Evolutionary conservation across 2,888 invertebrate species (phyloP).

Genomic region (Seira ritae): DNA sequence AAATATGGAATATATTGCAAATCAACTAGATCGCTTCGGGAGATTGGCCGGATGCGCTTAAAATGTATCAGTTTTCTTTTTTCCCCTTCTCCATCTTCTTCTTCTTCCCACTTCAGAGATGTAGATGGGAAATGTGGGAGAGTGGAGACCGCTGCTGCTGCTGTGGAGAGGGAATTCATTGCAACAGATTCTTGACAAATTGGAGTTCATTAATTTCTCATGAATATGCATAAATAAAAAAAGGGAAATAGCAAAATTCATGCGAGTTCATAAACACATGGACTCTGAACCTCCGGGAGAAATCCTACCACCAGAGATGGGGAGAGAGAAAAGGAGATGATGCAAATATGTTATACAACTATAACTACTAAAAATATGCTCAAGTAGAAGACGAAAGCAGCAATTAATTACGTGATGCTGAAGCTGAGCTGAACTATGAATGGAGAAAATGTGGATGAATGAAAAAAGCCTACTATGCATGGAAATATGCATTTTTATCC

Average conservation of each 20-base stretch:
- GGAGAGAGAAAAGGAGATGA: slow-evolving; percentile 44
- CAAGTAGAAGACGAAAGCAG: slow-evolving; percentile 30
- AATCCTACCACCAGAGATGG: too few relatives aligned
- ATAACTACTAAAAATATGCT: slow-evolving; percentile 29
- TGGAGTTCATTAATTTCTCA: slow-evolving; percentile 56
- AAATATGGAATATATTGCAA: too few relatives aligned
- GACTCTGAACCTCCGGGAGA: too few relatives aligned
- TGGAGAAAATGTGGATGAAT: slow-evolving; percentile 45
- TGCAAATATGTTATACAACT: neutral
- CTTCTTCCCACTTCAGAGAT: too few relatives aligned
- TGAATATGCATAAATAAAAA: slow-evolving; percentile 46
- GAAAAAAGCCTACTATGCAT: slow-evolving; percentile 59
- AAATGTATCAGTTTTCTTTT: too few relatives aligned
- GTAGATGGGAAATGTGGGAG: too few relatives aligned
- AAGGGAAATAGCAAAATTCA: too few relatives aligned
- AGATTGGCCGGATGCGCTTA: too few relatives aligned
- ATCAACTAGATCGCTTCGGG: too few relatives aligned
- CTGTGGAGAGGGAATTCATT: neutral
- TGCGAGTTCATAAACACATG: too few relatives aligned
- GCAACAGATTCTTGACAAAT: slow-evolving; percentile 48
- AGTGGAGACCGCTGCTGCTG: too few relatives aligned
- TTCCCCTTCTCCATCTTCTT: too few relatives aligned
- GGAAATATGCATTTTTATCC: slow-evolving; percentile 2
- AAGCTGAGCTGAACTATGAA: slow-evolving; percentile 31
- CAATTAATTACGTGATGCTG: slow-evolving; percentile 60